These are phyloP conservation scores for Meda fulgida DNA, from an alignment of 2,797 vertebrate genomes.

Conservation along the genomic window DNA sequence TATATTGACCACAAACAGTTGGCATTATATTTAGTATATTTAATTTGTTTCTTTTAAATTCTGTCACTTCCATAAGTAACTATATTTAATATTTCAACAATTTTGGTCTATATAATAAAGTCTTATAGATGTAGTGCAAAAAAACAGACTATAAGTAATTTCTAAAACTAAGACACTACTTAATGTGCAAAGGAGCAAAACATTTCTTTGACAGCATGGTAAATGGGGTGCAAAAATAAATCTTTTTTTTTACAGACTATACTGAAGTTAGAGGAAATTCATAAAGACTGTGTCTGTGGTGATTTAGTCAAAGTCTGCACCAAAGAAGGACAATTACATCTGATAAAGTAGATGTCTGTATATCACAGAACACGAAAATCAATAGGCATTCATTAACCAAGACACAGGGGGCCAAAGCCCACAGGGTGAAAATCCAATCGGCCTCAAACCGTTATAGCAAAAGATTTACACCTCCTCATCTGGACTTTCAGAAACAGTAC, in stretches of 20 bases:
- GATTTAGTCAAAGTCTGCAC: slow-evolving; percentile 19
- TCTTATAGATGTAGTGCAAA: background rate
- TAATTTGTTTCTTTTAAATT: background rate
- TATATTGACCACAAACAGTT: background rate
- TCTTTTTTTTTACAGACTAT: background rate
- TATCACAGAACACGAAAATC: slow-evolving; percentile 32
- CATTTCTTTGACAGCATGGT: background rate
- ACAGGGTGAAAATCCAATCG: slow-evolving; percentile 34
- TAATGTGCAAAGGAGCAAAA: background rate
- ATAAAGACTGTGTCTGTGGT: background rate
- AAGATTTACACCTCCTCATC: slow-evolving; percentile 35
- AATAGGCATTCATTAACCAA: slow-evolving; percentile 31
- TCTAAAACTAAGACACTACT: background rate
- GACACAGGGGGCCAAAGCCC: background rate
- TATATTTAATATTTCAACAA: background rate
- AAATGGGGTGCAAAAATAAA: background rate
- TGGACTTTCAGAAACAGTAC: slow-evolving; percentile 11
- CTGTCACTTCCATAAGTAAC: no score
- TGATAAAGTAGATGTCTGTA: slow-evolving; percentile 32
- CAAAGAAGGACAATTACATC: slow-evolving; percentile 37
- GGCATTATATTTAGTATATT: background rate
- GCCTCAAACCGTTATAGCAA: slow-evolving; percentile 23
- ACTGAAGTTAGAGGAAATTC: background rate
- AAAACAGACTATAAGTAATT: background rate
- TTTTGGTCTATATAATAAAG: background rate